These are phyloP conservation scores for Acheta domesticus DNA, from an alignment of 2,888 invertebrate genomes.

Conservation along the genomic window DNA sequence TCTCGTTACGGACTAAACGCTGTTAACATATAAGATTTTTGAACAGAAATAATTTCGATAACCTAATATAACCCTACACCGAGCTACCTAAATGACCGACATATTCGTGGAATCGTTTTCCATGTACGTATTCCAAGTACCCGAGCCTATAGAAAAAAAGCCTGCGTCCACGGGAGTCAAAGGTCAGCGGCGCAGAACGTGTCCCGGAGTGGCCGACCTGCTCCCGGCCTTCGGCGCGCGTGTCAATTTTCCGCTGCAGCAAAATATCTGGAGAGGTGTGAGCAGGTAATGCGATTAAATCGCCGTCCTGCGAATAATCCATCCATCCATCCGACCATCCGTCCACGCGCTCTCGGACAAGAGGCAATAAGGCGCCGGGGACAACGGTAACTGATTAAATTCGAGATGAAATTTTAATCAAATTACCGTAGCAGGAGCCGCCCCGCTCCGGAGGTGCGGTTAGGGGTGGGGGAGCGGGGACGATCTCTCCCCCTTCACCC, in stretches of 20 bases:
- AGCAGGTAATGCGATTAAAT: background rate
- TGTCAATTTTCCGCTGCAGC: constrained; percentile 1
- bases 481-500: too few relatives aligned
- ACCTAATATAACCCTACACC: too few relatives aligned
- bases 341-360: background rate
- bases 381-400: constrained; percentile 18
- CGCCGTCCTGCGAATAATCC: background rate
- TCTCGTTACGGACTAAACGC: too few relatives aligned
- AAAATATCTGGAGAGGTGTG: background rate
- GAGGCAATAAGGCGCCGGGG: constrained; percentile 18
- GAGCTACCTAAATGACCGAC: background rate
- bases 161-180: too few relatives aligned
- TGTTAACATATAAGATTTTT: too few relatives aligned
- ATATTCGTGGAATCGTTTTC: background rate
- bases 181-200: too few relatives aligned
- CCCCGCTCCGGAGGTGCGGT: background rate
- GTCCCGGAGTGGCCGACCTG: too few relatives aligned
- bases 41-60: too few relatives aligned
- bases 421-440: background rate
- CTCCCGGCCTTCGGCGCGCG: too few relatives aligned
- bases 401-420: constrained; percentile 18
- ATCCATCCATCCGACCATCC: background rate
- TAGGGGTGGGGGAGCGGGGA: background rate
- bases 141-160: background rate
- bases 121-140: background rate